Evolutionary conservation across 2,888 invertebrate genomes (phyloP).

Genomic region (Sinodicranocentrus sp.): DNA sequence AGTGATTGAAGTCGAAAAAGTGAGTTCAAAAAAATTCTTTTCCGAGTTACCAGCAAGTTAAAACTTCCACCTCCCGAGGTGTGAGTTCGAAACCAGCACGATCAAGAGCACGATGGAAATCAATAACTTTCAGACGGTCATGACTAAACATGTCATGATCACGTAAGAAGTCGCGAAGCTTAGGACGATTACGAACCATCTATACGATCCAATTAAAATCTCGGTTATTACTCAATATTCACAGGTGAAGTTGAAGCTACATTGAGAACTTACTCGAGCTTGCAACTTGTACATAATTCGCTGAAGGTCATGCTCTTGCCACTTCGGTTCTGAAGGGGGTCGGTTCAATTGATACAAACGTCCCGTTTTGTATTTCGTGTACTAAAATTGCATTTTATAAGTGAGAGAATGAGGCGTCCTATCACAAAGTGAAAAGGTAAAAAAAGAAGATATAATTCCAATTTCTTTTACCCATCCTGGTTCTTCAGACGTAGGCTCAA

Average conservation of each 20-base stretch:
- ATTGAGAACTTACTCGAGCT: constrained; percentile 67
- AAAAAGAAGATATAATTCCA: too few species aligned
- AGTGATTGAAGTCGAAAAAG: too few species aligned
- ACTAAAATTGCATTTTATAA: constrained; percentile 62
- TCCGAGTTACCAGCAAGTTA: constrained; percentile 84
- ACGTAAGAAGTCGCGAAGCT: constrained; percentile 71
- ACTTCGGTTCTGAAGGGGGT: constrained; percentile 71
- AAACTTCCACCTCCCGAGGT: constrained; percentile 84
- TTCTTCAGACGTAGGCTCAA: constrained; percentile 79
- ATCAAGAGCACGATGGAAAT: constrained; percentile 86
- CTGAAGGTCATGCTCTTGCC: constrained; percentile 75
- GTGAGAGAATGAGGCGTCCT: too few species aligned
- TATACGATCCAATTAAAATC: constrained; percentile 31
- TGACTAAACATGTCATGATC: constrained; percentile 74
- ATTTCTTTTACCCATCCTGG: constrained; percentile 73
- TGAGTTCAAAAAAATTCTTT: too few species aligned
- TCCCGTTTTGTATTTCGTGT: constrained; percentile 72
- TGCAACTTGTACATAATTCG: constrained; percentile 76
- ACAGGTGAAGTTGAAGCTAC: too few species aligned
- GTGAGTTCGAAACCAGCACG: constrained; percentile 84
- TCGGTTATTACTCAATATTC: too few species aligned
- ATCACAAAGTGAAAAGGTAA: too few species aligned
- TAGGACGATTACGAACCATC: constrained; percentile 74
- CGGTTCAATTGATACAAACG: constrained; percentile 73
- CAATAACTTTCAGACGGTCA: constrained; percentile 77